phyloP scores from a whole-genome alignment of 1,140 invertebrate genomes.

The Papilio dardanus region DNA sequence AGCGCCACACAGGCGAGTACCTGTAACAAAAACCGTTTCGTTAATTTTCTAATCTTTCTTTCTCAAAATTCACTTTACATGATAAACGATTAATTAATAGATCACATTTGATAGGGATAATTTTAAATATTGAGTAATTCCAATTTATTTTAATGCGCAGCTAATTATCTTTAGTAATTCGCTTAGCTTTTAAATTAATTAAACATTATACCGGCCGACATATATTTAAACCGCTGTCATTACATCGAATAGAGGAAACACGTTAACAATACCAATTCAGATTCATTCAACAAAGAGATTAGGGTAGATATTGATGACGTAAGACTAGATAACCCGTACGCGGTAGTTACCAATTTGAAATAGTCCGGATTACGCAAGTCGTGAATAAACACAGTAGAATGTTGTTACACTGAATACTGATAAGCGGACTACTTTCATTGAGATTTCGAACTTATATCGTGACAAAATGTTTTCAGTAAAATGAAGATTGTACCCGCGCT shows the following conservation, averaged over 20 bases:
- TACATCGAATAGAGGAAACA: not conserved
- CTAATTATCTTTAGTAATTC: constrained; percentile 39
- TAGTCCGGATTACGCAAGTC: constrained; percentile 55
- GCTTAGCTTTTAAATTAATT: constrained; percentile 43
- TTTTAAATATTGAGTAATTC: not conserved
- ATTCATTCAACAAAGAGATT: constrained; percentile 33
- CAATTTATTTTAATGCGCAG: constrained; percentile 24
- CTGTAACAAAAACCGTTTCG: constrained; percentile 56
- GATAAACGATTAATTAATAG: not conserved
- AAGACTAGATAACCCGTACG: constrained; percentile 46
- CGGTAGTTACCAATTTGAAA: constrained; percentile 49
- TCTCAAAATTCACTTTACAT: not conserved
- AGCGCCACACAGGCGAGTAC: constrained; percentile 76
- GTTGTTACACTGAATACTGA: constrained; percentile 54
- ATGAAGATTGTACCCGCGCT: constrained; percentile 46
- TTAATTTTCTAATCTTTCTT: not conserved
- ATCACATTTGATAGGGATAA: not conserved
- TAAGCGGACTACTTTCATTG: constrained; percentile 46
- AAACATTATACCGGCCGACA: not conserved
- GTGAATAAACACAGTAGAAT: constrained; percentile 50
- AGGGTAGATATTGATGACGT: constrained; percentile 46
- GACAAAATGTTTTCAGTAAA: constrained; percentile 48
- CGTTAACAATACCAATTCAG: not conserved
- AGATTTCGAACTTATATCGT: constrained; percentile 42
- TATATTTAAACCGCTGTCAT: not conserved